Evolutionary conservation across 23 tunicate genomes (phyloP), one percentile per base, ranked within the genome.

Genomic region (Styela plicata): DNA sequence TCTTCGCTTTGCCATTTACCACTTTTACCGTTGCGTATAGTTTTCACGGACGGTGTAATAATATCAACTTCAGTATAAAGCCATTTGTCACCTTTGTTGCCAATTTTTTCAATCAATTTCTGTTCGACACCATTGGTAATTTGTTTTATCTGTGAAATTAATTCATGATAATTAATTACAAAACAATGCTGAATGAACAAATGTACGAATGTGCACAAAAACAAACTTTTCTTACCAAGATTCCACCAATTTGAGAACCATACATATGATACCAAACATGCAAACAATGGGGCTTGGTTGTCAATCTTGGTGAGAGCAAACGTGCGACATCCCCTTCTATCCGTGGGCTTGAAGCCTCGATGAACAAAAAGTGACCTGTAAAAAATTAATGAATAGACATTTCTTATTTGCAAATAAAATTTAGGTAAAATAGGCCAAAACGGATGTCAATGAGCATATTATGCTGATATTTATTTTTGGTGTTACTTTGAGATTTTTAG

Each of bases 301-400:
- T 87, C 7, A 96, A 79, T 1, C 57, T 64, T 0, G 99, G 99
- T 2, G 97, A 86, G 1, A 84, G 65, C 24, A 96, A 83, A 23
- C 84, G 83, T 21, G 94, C 94, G 20, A 35, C 57, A 74, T 96
- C 97, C 23, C 94, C 94, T 3, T 36, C 26, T 26, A 81, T 79
- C 33, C 93, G 79, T 26, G 99, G 99, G 63, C 87, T 67, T 16
- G 99, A 96, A 21, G 99, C 99, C 68, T 96, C 99, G 80, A 96
- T 82, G 82, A 74, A 96, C 73, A 96, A 31, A 73, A 85, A 96
- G 25, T 83, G 57, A 61, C 98, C 98, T 93, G 87, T 18, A 13
- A n/a, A n/a, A n/a, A n/a, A n/a, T n/a, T n/a, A n/a, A n/a, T n/a
- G n/a, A n/a, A n/a, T n/a, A n/a, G n/a, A n/a, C n/a, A n/a, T n/a